These are phyloP conservation scores for Macrocentrus cingulum DNA, from an alignment of 1,140 invertebrate species.

Conservation along the genomic window DNA sequence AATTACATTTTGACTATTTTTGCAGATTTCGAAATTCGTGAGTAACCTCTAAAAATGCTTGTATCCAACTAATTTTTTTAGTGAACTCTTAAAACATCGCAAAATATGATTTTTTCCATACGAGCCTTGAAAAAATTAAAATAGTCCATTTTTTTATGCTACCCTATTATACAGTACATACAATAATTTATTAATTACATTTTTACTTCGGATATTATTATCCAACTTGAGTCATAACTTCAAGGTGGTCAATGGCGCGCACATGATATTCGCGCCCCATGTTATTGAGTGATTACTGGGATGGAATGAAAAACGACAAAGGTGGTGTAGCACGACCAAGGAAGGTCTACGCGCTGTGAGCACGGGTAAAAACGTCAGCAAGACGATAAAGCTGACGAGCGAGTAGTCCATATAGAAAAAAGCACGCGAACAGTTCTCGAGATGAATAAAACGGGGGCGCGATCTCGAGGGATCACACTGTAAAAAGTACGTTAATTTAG, in stretches of 20 bases:
- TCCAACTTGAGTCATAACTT: slow-evolving; percentile 1
- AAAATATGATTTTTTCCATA: too few species aligned
- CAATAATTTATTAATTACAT: too few species aligned
- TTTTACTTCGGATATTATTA: too few species aligned
- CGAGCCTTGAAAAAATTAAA: too few species aligned
- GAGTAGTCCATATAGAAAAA: too few species aligned
- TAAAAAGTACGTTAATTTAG: not conserved
- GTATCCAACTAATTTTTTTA: too few species aligned
- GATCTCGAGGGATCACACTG: not conserved
- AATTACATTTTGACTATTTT: too few species aligned
- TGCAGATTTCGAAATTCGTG: too few species aligned
- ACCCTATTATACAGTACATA: too few species aligned
- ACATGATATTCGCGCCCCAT: not conserved
- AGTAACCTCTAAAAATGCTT: too few species aligned
- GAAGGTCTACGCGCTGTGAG: not conserved
- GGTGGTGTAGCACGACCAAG: not conserved
- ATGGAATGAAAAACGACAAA: slow-evolving; percentile 15
- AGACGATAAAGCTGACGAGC: not conserved
- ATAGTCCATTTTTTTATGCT: too few species aligned
- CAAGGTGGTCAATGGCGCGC: slow-evolving; percentile 2
- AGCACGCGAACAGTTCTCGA: not conserved
- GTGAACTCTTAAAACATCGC: too few species aligned
- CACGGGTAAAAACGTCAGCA: not conserved
- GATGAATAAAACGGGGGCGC: not conserved
- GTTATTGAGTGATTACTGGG: slow-evolving; percentile 21